phyloP scores from a whole-genome alignment of 2,797 vertebrate genomes.

The Halcyon chelicuti region DNA sequence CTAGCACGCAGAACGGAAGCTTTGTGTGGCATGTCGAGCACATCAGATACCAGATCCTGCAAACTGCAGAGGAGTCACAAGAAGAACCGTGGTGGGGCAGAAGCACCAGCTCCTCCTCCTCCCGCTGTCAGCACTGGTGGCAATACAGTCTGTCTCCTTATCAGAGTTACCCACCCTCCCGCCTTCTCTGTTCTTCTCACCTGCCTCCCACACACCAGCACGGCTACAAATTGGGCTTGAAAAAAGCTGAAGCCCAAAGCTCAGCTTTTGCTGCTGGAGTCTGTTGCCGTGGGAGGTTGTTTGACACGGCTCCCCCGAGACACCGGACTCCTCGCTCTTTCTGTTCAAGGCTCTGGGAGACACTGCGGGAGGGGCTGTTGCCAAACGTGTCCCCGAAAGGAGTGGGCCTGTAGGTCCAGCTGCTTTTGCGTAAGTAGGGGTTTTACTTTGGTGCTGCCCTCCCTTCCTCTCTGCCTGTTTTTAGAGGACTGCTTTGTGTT shows the following conservation, averaged over 20 bases:
- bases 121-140: not conserved
- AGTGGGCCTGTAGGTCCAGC: not conserved
- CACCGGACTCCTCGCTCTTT: not conserved
- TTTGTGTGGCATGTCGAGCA: not conserved
- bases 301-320: not conserved
- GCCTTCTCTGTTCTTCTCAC: not conserved
- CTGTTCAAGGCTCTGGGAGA: not conserved
- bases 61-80: not conserved
- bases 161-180: not conserved
- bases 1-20: not conserved
- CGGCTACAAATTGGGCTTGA: not conserved
- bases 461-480: not conserved
- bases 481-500: not conserved
- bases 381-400: not conserved
- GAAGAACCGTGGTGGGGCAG: not conserved
- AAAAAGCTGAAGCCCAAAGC: not conserved
- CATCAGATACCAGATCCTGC: not conserved
- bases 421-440: not conserved
- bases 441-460: not conserved
- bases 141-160: not conserved
- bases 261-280: not conserved
- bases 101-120: not conserved
- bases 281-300: not conserved
- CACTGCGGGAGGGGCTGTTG: not conserved
- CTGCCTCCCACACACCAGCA: not conserved